phyloP scores from a whole-genome alignment of 2,888 invertebrate species.

The Biston stratarius region DNA sequence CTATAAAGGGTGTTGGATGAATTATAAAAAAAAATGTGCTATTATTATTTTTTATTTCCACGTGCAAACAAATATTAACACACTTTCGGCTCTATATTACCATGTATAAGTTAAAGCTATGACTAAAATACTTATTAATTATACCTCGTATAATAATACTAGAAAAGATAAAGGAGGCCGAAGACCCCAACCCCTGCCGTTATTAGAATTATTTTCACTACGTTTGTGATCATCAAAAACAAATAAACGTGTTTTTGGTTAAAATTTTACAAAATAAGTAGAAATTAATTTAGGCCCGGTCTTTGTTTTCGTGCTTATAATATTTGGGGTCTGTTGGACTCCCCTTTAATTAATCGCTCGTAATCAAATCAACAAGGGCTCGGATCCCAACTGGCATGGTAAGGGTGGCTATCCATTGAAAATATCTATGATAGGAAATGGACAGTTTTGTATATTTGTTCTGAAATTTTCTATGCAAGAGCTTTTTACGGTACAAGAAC shows the following conservation, averaged over 20 bases:
- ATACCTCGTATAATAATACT: neutral
- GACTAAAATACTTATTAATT: no score
- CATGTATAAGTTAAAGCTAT: no score
- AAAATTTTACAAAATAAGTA: slow-evolving; percentile 57
- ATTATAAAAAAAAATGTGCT: no score
- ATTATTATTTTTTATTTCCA: no score
- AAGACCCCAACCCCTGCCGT: slow-evolving; percentile 8
- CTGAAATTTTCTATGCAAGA: neutral
- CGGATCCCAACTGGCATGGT: slow-evolving; percentile 52
- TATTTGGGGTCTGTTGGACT: slow-evolving; percentile 61
- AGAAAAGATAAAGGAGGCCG: slow-evolving; percentile 4
- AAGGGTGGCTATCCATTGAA: slow-evolving; percentile 18
- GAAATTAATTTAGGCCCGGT: slow-evolving; percentile 64
- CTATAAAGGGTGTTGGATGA: no score
- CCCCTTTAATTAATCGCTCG: slow-evolving; percentile 73
- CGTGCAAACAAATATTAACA: no score
- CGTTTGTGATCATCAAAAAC: slow-evolving; percentile 48
- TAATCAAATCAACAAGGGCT: slow-evolving; percentile 72
- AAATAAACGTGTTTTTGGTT: slow-evolving; percentile 41
- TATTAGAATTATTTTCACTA: slow-evolving; percentile 45
- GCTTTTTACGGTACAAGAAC: no score
- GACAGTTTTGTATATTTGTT: neutral
- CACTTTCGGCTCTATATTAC: no score
- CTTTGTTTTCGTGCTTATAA: slow-evolving; percentile 61
- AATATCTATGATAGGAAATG: neutral